phyloP scores from a whole-genome alignment of 2,113 vertebrate genomes.

The Trichechus manatus region DNA sequence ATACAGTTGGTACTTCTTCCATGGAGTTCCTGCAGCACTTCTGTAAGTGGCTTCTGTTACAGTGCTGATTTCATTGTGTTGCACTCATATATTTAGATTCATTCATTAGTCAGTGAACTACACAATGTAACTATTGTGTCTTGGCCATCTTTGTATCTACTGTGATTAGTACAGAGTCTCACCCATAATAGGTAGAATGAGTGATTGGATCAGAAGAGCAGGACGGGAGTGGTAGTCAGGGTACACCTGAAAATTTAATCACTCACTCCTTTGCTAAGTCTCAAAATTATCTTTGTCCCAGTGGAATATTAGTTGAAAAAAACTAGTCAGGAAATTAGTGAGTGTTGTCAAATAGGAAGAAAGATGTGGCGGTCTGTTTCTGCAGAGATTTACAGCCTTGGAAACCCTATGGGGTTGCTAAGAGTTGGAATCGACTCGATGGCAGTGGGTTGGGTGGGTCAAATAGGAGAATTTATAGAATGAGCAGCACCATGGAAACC shows the following conservation, averaged over 20 bases:
- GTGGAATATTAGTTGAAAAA: not conserved
- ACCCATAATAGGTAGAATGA: not conserved
- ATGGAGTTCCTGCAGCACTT: not conserved
- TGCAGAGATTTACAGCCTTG: too few species aligned
- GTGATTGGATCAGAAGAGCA: not conserved
- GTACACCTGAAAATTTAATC: not conserved
- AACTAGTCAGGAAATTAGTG: not conserved
- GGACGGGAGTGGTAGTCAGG: not conserved
- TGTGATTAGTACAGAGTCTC: not conserved
- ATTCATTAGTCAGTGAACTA: not conserved
- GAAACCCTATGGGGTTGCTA: too few species aligned
- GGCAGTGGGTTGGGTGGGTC: not conserved
- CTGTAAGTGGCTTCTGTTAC: not conserved
- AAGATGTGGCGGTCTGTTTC: too few species aligned
- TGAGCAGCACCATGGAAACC: conserved; percentile 15
- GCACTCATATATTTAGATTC: not conserved
- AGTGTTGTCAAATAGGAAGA: not conserved
- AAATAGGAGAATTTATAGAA: not conserved
- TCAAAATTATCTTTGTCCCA: not conserved
- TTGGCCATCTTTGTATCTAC: not conserved
- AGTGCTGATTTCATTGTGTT: not conserved
- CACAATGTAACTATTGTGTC: not conserved
- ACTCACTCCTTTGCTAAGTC: not conserved
- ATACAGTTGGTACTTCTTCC: not conserved
- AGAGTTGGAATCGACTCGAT: too few species aligned